phyloP scores from a whole-genome alignment of 2,888 invertebrate species.

The Tricholauxania praeusta region DNA sequence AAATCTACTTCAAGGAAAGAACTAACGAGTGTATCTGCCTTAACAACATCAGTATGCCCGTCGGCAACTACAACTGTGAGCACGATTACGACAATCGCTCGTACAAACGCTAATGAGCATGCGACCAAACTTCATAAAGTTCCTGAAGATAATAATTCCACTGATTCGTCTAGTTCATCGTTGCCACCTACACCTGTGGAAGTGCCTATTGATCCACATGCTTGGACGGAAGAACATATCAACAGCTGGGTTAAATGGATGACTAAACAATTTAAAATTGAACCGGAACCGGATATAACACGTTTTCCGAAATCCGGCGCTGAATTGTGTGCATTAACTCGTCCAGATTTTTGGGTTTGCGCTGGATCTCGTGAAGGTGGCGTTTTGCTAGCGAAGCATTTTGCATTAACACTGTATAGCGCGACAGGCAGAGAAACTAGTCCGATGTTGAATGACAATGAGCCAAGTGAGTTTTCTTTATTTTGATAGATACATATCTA shows the following conservation, averaged over 20 bases:
- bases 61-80: not conserved
- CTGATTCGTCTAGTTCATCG: not conserved
- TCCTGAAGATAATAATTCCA: conserved; percentile 8
- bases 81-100: not conserved
- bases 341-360: conserved; percentile 73
- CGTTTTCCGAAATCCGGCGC: conserved; percentile 72
- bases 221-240: conserved; percentile 74
- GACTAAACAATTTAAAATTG: conserved; percentile 72
- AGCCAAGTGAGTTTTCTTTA: conserved; percentile 63
- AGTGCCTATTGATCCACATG: conserved; percentile 72
- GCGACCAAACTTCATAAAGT: not conserved
- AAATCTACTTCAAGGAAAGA: conserved; percentile 14
- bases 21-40: conserved; percentile 3
- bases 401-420: conserved; percentile 72
- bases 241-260: conserved; percentile 75
- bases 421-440: conserved; percentile 73
- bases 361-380: conserved; percentile 70
- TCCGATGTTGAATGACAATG: conserved; percentile 71
- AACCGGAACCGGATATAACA: conserved; percentile 69
- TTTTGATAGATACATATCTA: not conserved
- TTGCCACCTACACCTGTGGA: conserved; percentile 52
- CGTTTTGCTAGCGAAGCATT: conserved; percentile 72
- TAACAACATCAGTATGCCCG: conserved; percentile 8
- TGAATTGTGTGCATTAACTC: conserved; percentile 73
- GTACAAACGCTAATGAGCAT: not conserved